phyloP scores from a whole-genome alignment of 2,888 invertebrate genomes.

The Cryptocheilus praepositus region DNA sequence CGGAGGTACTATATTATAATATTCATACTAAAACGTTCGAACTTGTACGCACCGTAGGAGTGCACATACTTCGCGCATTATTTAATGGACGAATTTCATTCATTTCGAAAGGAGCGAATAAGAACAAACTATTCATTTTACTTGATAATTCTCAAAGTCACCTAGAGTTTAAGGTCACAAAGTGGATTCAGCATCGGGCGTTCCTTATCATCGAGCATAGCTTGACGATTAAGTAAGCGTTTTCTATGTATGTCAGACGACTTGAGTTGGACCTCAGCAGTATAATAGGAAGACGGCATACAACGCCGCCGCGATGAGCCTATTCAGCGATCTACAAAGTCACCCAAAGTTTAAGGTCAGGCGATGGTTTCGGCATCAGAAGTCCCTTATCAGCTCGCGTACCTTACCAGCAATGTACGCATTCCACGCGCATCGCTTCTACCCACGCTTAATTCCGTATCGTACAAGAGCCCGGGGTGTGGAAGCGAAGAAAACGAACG shows the following conservation, averaged over 20 bases:
- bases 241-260: background rate
- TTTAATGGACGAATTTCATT: no score
- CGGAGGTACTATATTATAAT: no score
- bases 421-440: background rate
- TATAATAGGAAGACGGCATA: no score
- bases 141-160: constrained; percentile 7
- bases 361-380: constrained; percentile 31
- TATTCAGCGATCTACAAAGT: constrained; percentile 1
- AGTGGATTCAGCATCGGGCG: constrained; percentile 29
- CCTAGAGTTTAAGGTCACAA: constrained; percentile 57
- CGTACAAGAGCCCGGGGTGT: constrained; percentile 4
- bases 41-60: no score
- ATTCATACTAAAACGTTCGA: no score
- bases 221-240: constrained; percentile 28
- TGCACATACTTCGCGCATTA: no score
- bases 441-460: constrained; percentile 3
- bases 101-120: no score
- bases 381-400: constrained; percentile 40
- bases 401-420: constrained; percentile 27
- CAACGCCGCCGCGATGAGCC: no score
- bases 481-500: constrained; percentile 1
- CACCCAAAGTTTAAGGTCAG: constrained; percentile 57
- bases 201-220: constrained; percentile 43
- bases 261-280: no score
- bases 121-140: no score